phyloP scores from a whole-genome alignment of 2,888 invertebrate genomes.

The Azorinus chamasolen region DNA sequence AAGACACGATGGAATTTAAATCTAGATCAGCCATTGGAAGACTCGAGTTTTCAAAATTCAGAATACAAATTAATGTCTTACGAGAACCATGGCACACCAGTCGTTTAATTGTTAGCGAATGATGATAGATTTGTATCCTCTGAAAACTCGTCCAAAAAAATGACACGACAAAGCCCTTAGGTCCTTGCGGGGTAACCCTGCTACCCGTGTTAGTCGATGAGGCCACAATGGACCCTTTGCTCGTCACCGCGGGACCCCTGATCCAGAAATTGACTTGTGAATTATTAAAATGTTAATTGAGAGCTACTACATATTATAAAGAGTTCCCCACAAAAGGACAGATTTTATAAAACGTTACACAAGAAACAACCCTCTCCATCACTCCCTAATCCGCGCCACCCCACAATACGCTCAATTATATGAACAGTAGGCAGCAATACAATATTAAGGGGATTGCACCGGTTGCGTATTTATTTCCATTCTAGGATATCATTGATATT shows the following conservation, averaged over 20 bases:
- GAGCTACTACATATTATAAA: constrained; percentile 31
- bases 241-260: constrained; percentile 9
- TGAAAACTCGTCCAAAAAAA: too few species aligned
- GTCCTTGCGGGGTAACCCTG: too few species aligned
- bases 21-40: too few species aligned
- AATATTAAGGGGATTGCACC: constrained; percentile 27
- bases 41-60: too few species aligned
- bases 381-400: constrained; percentile 39
- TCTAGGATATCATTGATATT: constrained; percentile 35
- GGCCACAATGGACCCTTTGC: too few species aligned
- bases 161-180: too few species aligned
- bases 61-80: too few species aligned
- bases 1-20: too few species aligned
- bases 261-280: constrained; percentile 50
- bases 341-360: constrained; percentile 58
- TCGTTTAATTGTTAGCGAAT: too few species aligned
- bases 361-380: constrained; percentile 26
- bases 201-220: too few species aligned
- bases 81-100: too few species aligned
- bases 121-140: too few species aligned
- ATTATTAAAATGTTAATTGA: constrained; percentile 64
- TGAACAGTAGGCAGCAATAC: constrained; percentile 41
- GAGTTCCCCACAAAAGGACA: constrained; percentile 46
- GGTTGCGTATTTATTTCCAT: constrained; percentile 32
- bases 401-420: constrained; percentile 47